Evolutionary conservation across 2,113 vertebrate genomes (phyloP).

Genomic region (Geococcyx californianus): DNA sequence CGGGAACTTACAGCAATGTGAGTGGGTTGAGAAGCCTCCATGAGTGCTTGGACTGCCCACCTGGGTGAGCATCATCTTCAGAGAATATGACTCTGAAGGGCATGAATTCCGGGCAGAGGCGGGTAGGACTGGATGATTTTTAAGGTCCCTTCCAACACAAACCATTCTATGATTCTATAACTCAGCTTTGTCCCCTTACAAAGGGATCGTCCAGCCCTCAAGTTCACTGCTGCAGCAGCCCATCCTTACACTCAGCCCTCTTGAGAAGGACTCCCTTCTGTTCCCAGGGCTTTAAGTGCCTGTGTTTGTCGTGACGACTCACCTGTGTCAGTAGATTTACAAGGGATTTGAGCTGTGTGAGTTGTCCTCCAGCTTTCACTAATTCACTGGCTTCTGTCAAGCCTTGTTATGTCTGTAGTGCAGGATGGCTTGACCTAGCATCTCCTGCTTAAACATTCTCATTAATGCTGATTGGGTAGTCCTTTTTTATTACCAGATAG

Average conservation of each 20-base stretch:
- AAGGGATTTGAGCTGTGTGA: neutral
- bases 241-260: neutral
- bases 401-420: neutral
- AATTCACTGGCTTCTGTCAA: neutral
- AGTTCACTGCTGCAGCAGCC: neutral
- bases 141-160: too few species aligned
- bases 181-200: neutral
- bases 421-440: neutral
- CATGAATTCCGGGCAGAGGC: too few species aligned
- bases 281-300: neutral
- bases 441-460: neutral
- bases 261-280: neutral
- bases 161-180: too few species aligned
- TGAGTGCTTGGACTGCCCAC: slow-evolving; percentile 82
- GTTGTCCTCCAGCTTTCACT: neutral
- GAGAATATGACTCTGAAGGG: neutral
- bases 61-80: slow-evolving; percentile 74
- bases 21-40: slow-evolving; percentile 71
- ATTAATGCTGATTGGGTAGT: neutral
- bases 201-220: neutral
- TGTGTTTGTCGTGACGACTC: neutral
- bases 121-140: too few species aligned
- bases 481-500: neutral
- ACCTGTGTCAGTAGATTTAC: neutral
- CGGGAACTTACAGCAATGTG: slow-evolving; percentile 83